Conservation (phyloP, 2,113 vertebrate genomes). For the Nannospalax galili region DNA sequence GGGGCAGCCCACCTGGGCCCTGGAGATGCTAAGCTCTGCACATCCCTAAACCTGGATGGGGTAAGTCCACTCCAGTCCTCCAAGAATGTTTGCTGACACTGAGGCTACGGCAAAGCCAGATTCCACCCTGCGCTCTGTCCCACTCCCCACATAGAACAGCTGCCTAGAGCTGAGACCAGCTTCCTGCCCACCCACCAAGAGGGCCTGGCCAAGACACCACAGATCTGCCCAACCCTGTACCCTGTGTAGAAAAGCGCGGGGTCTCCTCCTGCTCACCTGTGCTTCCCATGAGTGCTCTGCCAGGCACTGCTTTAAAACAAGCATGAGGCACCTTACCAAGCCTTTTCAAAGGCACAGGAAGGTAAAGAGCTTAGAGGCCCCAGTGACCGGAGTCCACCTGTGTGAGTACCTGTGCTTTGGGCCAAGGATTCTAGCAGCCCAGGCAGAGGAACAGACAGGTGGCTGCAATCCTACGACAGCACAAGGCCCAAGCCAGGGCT, state of each 20-base stretch:
- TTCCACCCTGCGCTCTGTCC: fast-evolving
- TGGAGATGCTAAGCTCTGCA: not conserved
- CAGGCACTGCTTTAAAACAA: not conserved
- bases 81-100: not conserved
- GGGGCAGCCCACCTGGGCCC: not conserved
- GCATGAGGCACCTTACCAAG: too few species aligned
- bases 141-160: fast-evolving
- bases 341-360: not conserved
- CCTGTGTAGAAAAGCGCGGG: too few species aligned
- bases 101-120: not conserved
- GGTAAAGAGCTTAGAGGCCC: too few species aligned
- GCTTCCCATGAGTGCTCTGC: fast-evolving
- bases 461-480: too few species aligned
- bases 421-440: too few species aligned
- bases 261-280: not conserved
- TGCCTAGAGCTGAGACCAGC: too few species aligned
- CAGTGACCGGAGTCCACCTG: too few species aligned
- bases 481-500: too few species aligned
- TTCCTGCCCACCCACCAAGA: not conserved
- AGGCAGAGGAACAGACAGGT: too few species aligned
- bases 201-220: not conserved
- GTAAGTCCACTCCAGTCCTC: too few species aligned
- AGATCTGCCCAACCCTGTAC: not conserved
- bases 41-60: not conserved
- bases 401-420: too few species aligned